Base-by-base conservation (phyloP, 23 tunicate genomes). In the Trididemnum nubilum region DNA sequence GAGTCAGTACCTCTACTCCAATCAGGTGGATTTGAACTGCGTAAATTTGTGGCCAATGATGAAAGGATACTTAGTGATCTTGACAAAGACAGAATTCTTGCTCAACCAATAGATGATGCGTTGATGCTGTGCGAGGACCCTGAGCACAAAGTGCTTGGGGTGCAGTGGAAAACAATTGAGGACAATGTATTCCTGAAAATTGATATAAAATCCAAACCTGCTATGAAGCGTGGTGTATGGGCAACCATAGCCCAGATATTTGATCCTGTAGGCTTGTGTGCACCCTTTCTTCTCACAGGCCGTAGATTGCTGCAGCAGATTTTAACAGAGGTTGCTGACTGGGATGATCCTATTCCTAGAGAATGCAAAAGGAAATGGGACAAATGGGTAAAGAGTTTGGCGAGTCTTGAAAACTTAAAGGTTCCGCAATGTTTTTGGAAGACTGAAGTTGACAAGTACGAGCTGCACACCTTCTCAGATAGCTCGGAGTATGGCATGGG, bases 61-160 rank as follows among this genome's bases (percentile, higher is more conserved):
- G 54, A 44, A 7, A 9, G 54, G 9, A 15, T 15, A 7, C 54
- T 44, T 15, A 7, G 12, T 15, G 54, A 44, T 44, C 15, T 44
- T 9, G 54, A 44, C 9, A 44, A 44, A 44, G 54, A 44, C 12
- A 44, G 54, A 44, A 44, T 15, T 15, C 15, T 44, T 7, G 54
- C 54, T 7, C 9, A 9, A 44, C 9, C 12, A 7, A 9, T 12
- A 61, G 26, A 5, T 61, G 67, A 61, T 61, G 54, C 9, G n/a
- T n/a, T 12, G 26, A n/a, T 61, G 67, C 26, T 61, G 26, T 21
- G 28, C 54, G 54, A 44, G 12, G 15, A 44, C 15, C 15, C 37
- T 3, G 78, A 73, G 57, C 58, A 26, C 24, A 73, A 73, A 73
- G 78, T 73, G 28, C 58, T 73, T 19, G 78, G 78, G 9, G 39